These are phyloP conservation scores for Globodera rostochiensis DNA, from an alignment of 1,140 invertebrate genomes.

Conservation along the genomic window DNA sequence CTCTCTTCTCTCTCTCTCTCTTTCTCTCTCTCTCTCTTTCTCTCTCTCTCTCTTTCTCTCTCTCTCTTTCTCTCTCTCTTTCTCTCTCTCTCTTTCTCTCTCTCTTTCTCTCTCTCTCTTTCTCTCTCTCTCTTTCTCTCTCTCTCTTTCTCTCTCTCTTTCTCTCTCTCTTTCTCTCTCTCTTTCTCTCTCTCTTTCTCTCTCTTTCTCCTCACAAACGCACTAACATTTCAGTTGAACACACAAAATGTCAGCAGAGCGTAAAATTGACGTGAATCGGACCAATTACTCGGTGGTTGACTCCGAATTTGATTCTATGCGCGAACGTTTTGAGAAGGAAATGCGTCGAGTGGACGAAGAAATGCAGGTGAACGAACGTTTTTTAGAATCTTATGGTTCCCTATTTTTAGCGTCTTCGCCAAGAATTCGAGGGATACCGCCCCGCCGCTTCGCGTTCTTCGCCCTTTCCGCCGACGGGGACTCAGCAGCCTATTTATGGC, in stretches of 20 bases:
- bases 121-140: too few species aligned
- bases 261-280: conserved; percentile 78
- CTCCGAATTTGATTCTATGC: conserved; percentile 90
- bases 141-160: too few species aligned
- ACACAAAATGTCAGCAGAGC: background rate
- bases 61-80: too few species aligned
- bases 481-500: conserved; percentile 14
- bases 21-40: too few species aligned
- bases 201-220: background rate
- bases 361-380: conserved; percentile 74
- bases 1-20: too few species aligned
- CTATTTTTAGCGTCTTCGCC: conserved; percentile 30
- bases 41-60: too few species aligned
- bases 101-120: too few species aligned
- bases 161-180: too few species aligned
- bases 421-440: conserved; percentile 54
- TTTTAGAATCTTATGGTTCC: background rate
- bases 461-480: background rate
- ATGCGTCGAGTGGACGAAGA: conserved; percentile 95
- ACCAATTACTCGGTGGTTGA: conserved; percentile 92
- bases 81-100: too few species aligned
- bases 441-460: conserved; percentile 25
- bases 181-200: background rate
- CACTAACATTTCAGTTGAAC: background rate
- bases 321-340: conserved; percentile 90